Evolutionary conservation across 53 echinoderm and acorn worm species (phyloP).

Genomic region (Paracentrotus lividus): DNA sequence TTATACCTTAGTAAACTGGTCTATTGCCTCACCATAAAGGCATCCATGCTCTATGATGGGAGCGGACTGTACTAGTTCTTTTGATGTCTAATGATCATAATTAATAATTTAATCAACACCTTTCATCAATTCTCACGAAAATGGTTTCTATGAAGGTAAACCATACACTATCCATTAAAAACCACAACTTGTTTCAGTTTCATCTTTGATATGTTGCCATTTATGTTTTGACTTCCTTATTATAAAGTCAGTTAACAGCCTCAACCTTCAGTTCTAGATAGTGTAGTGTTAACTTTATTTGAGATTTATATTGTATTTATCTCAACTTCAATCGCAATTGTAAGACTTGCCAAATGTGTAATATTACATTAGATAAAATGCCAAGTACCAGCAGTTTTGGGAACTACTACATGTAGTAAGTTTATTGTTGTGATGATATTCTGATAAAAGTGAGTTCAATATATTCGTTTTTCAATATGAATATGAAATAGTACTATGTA

Average conservation of each 20-base stretch:
- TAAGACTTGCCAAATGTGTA: background rate
- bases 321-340: background rate
- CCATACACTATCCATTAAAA: background rate
- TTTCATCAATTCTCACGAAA: background rate
- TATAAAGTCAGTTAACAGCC: background rate
- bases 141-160: background rate
- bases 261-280: background rate
- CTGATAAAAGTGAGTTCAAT: too few species aligned
- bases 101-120: background rate
- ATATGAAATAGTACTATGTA: too few species aligned
- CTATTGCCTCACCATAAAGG: too few species aligned
- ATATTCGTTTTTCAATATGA: too few species aligned
- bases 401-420: too few species aligned
- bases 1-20: too few species aligned
- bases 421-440: too few species aligned
- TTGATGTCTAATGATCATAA: background rate
- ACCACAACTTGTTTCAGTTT: background rate
- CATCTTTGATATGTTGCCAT: background rate
- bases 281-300: background rate
- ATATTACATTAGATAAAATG: too few species aligned
- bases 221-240: background rate
- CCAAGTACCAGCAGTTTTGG: too few species aligned
- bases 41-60: too few species aligned
- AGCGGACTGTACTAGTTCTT: background rate
- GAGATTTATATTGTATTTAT: background rate